Base-by-base conservation (phyloP, 1,140 invertebrate genomes). In the Acromyrmex echinatior region DNA sequence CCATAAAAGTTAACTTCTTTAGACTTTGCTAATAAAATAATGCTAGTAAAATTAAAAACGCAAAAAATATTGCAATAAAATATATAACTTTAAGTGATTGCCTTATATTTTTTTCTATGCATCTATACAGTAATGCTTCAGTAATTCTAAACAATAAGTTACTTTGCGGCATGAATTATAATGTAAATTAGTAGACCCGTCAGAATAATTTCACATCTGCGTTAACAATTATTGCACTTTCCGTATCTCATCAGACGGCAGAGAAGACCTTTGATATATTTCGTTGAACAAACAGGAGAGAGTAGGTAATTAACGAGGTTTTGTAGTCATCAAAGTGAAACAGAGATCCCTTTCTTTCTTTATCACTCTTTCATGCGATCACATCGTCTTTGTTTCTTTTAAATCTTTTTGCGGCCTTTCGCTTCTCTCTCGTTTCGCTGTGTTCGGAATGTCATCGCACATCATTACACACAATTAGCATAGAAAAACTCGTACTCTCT, bases 381-480 rank as follows among this genome's bases (percentile, higher is more conserved):
- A 53, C 18, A 65, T 66, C 51, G 28, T 78, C 62, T 79, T 79
- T 66, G 60, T 86, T 39, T 79, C 45, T 79, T 51, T 7, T 21
- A 16, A 78, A 79, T 35, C 53, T 74, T 84, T 62, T 74, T 74
- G 45, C 18, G 53, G 51, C 7, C 4, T 76, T 53, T 39, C 31
- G 62, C 35, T 77, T 39, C 49, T 66, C 49, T 39, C 49, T 66
- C 49, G 49, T 66, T 31, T 14, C 25, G 3, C 18, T 66, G 21
- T 66, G 28, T 82, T 89, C 58, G 56, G 70, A 86, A 56, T 74
- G 62, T 62, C 62, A 45, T 79, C 25, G 73, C 73, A 80, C 86
- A 81, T 79, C 86, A 60, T 90, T 89, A 79, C 80, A 28, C 78
- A 39, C 71, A 90, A 88, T 91, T 89, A 87, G 65, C 80, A 90